A percentile compares a stretch with the other conserved stretches of the same genome.
These are phyloP conservation scores for Apis florea DNA, from an alignment of 1,140 invertebrate species.

Conservation along the genomic window DNA sequence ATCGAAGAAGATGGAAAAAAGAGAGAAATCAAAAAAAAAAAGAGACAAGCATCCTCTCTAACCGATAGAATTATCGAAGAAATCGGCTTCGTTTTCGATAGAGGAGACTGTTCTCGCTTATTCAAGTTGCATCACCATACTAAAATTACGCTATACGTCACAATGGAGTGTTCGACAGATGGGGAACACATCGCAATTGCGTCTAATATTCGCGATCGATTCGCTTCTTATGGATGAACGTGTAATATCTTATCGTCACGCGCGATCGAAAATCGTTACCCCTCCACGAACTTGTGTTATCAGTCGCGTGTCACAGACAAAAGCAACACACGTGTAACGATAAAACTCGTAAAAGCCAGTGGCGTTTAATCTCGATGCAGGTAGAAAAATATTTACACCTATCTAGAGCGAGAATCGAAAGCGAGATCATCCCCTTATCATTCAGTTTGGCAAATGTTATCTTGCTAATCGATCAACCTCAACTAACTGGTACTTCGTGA, in stretches of 20 bases:
- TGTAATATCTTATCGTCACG: slow-evolving; percentile 8
- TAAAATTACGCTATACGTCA: slow-evolving; percentile 52
- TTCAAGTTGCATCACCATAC: slow-evolving; percentile 52
- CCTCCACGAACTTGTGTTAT: background rate
- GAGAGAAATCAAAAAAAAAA: background rate
- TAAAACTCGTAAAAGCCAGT: background rate
- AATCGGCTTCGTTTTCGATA: background rate
- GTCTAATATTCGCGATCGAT: slow-evolving; percentile 28
- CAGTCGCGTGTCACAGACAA: background rate
- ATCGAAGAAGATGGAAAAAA: background rate
- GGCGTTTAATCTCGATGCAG: background rate
- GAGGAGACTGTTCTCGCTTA: slow-evolving; percentile 7
- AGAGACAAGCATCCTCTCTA: too few species aligned
- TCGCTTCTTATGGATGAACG: background rate
- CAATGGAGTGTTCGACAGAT: slow-evolving; percentile 54
- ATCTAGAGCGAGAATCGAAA: background rate
- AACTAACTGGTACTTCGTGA: background rate
- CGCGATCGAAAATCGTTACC: background rate
- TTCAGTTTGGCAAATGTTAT: background rate
- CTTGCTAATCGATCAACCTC: background rate
- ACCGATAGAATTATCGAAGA: background rate
- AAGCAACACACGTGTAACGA: background rate
- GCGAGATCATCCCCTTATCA: background rate
- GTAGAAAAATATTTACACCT: background rate
- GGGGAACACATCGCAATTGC: slow-evolving; percentile 31